Evolutionary conservation across 2,888 invertebrate species (phyloP).

Genomic region (Lobophora halterata): DNA sequence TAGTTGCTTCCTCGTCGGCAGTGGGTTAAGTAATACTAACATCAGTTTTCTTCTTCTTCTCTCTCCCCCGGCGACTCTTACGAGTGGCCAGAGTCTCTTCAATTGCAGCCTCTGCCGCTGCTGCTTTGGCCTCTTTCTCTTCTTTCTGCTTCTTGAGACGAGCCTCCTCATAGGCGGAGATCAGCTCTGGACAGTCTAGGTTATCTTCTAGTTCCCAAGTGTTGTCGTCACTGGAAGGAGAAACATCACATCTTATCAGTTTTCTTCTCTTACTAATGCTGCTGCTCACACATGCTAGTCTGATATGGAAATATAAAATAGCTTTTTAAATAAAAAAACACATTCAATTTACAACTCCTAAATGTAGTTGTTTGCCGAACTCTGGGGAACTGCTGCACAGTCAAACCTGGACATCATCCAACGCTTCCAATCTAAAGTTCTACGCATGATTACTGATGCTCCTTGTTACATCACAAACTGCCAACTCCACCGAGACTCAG

Average conservation of each 20-base stretch:
- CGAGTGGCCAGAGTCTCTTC: slow-evolving; percentile 53
- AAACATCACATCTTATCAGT: not conserved
- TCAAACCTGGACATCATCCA: too few species aligned
- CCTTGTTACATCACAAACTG: too few species aligned
- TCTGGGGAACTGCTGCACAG: too few species aligned
- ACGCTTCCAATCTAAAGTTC: too few species aligned
- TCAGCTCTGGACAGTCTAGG: slow-evolving; percentile 87
- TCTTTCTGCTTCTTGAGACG: slow-evolving; percentile 67
- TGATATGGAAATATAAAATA: too few species aligned
- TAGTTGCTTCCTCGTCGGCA: too few species aligned
- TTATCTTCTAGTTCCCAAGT: slow-evolving; percentile 93
- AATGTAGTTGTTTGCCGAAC: too few species aligned
- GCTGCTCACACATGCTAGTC: too few species aligned
- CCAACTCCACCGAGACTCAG: too few species aligned
- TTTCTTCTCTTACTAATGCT: not conserved
- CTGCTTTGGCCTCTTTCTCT: slow-evolving; percentile 33
- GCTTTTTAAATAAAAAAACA: too few species aligned
- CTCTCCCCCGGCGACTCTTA: slow-evolving; percentile 52
- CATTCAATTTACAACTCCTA: too few species aligned
- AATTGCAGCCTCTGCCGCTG: slow-evolving; percentile 26
- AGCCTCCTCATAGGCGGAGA: slow-evolving; percentile 86
- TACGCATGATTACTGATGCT: too few species aligned
- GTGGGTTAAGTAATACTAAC: slow-evolving; percentile 24
- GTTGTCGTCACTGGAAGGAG: slow-evolving; percentile 84
- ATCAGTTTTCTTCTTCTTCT: slow-evolving; percentile 59